Percentiles rank a stretch among this genome's conserved stretches.
Conservation (phyloP, 2,888 invertebrate genomes). For the Limulus polyphemus region DNA sequence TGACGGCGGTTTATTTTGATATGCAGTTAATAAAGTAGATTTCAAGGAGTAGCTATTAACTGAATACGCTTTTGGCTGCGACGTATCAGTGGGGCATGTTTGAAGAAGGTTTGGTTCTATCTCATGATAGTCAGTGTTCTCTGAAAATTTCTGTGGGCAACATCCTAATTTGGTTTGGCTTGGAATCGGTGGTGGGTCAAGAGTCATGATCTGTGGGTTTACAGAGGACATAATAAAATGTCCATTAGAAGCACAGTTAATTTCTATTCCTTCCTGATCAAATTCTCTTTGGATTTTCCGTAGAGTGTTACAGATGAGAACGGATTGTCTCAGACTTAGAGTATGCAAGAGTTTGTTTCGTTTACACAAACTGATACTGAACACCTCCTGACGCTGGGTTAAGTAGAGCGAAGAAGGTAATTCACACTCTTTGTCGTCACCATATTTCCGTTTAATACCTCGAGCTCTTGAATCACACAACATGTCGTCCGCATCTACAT, state of each 20-base stretch:
- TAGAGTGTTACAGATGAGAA: constrained; percentile 83
- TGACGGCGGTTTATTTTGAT: neutral
- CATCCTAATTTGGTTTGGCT: too few species aligned
- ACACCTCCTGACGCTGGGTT: constrained; percentile 61
- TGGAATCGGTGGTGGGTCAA: too few species aligned
- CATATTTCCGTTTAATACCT: neutral
- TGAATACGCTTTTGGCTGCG: too few species aligned
- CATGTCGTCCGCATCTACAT: neutral
- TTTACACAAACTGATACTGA: constrained; percentile 85
- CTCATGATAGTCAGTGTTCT: constrained; percentile 3
- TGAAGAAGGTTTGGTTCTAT: neutral
- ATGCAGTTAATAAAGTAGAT: constrained; percentile 1
- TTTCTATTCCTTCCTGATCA: constrained; percentile 47
- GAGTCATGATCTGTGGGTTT: too few species aligned
- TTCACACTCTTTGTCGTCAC: neutral
- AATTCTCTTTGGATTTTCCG: constrained; percentile 69
- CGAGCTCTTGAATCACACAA: neutral
- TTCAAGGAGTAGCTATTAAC: too few species aligned
- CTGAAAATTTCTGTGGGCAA: too few species aligned
- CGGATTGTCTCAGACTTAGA: constrained; percentile 64
- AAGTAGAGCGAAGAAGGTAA: neutral
- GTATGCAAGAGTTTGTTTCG: constrained; percentile 65
- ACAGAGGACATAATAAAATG: too few species aligned
- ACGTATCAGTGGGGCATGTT: too few species aligned
- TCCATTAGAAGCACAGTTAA: too few species aligned